Conservation (phyloP, 2,113 vertebrate species). For the Malurus cyaneus region DNA sequence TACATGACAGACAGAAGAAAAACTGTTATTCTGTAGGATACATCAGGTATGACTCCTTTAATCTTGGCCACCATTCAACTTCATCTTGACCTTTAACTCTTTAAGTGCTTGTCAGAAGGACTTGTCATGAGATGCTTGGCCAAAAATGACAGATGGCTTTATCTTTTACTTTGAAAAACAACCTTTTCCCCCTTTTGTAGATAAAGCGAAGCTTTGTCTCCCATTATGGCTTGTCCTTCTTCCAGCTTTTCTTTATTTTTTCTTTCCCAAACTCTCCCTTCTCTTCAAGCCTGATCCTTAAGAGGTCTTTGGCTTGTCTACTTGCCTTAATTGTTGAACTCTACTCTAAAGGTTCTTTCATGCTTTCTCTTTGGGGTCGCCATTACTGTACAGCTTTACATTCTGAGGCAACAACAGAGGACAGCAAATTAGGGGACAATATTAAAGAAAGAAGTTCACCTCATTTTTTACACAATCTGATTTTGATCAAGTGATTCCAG, state of each 20-base stretch:
- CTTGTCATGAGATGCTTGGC: slow-evolving; percentile 95
- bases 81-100: slow-evolving; percentile 99
- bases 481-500: slow-evolving; percentile 79
- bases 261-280: slow-evolving; percentile 93
- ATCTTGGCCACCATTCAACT: slow-evolving; percentile 99
- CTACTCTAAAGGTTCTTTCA: slow-evolving; percentile 97
- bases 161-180: slow-evolving; percentile 94
- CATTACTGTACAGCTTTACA: slow-evolving; percentile 99
- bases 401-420: slow-evolving; percentile 99
- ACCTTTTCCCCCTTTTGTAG: slow-evolving; percentile 90
- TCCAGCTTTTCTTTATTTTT: slow-evolving; percentile 98
- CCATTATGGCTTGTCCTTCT: slow-evolving; percentile 95
- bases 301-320: slow-evolving; percentile 96
- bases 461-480: slow-evolving; percentile 80
- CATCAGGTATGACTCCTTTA: slow-evolving; percentile 98
- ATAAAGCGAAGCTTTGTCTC: slow-evolving; percentile 95
- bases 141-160: slow-evolving; percentile 93
- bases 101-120: slow-evolving; percentile 98
- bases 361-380: slow-evolving; percentile 96
- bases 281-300: slow-evolving; percentile 96
- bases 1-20: slow-evolving; percentile 73
- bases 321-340: slow-evolving; percentile 90
- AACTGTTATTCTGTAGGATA: slow-evolving; percentile 92
- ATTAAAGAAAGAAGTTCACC: slow-evolving; percentile 79
- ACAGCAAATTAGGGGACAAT: slow-evolving; percentile 97